Base-by-base conservation (phyloP, 2,888 invertebrate genomes). In the Drosophila recens region DNA sequence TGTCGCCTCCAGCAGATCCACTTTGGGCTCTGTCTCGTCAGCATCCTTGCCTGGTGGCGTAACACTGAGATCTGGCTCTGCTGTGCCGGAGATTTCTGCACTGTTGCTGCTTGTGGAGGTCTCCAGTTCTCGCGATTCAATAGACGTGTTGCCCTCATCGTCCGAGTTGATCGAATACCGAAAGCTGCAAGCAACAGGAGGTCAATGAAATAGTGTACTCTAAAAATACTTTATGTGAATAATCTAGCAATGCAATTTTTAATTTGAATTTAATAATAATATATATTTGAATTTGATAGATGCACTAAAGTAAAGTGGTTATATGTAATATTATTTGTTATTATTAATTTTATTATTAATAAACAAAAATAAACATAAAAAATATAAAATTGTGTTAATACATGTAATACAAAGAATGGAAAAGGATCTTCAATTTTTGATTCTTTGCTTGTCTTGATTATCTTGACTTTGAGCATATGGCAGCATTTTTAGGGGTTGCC, bases 161-260 rank as follows among this genome's bases (percentile, higher is more conserved):
- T 88, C 89, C 6, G 91, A 90, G 72, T 91, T 88, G 45, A 92
- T 92, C 34, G 83, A 89, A 67, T 90, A 91, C 20, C 85, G 85
- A 78, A 92, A 92, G 38, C 91, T 92, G 48, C 4, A 79, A 68
- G 3, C 15, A 57, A n/a, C 3, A 8, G 4, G 3, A 34, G 8
- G n/a, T 34, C 9, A 53, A 40, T 48, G 34, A 10, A 63, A n/a
- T 4, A 11, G 6, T 30, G 13, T 17, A 2, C 20, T 51, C 13
- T 34, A 4, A 38, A 10, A 33, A 49, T 17, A 13, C 2, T 20
- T 5, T 11, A 13, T 20, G 11, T 20, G 13, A 43, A 5, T 43
- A 43, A 0, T 43, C 5, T 23, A n/a, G 11, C 1, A 34, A 13
- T 13, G 11, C 23, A 23, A 23, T 23, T 23, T 23, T 0, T 23